Evolutionary conservation across 92 coral and sea anemone genomes (phyloP), one percentile per base, ranked within the genome.

Genomic region (Paragorgia papillata): DNA sequence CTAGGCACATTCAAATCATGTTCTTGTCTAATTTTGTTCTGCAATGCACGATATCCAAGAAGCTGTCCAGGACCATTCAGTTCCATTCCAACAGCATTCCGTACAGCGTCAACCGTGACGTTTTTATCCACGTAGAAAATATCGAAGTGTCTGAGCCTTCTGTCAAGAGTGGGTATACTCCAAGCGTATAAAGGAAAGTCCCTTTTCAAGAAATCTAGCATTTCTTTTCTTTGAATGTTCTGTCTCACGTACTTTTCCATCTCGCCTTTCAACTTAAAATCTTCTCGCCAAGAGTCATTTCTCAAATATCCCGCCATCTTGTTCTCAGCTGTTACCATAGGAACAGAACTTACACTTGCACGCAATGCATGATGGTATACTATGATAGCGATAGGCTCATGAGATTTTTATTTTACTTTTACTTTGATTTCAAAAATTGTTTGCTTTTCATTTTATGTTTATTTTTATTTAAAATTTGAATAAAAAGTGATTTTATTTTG

Each of bases 281-380:
- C 82, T 33, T 62, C 61, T 39, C 44, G 60, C 82, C 82, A 76
- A 30, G 57, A 22, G 21, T 76, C 8, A 53, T 43, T 61, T 62
- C 74, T 62, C 20, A 76, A 41, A 67, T 62, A 61, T 13, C 57
- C 60, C n/a, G 82, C 82, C 82, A 76, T 76, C 41, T 50, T 70
- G 28, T 34, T 24, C 21, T n/a, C 33, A 65, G 57, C 73, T n/a
- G 22, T 27, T 50, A 69, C 15, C 56, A 26, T 25, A 69, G 30
- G 44, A 48, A 26, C 21, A 35, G 40, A 17, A 50, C 40, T 51
- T 27, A 48, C 76, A 34, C 76, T 69, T 30, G 41, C 66, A 27
- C 66, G 83, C 77, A 34, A 51, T 46, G 83, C 77, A 3, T 79
- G 64, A 54, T 62, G 77, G 67, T 66, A 79, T 79, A 79, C 77